Evolutionary conservation across 2,113 vertebrate species (phyloP).

Genomic region (Leucosticte australis): DNA sequence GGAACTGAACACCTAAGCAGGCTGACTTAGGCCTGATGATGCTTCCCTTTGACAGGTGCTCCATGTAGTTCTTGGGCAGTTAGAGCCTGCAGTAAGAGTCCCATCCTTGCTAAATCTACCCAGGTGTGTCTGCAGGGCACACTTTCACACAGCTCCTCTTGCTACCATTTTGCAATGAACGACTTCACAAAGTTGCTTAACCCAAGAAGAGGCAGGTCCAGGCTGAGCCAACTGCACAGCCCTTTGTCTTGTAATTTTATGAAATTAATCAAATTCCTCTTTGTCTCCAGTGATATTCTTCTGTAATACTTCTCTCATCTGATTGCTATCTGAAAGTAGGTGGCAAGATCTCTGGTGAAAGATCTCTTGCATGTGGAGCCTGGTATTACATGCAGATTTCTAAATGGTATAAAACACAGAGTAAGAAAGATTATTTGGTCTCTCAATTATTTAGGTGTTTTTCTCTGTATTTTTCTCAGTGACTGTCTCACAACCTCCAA

Average conservation of each 20-base stretch:
- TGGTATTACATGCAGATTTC: not conserved
- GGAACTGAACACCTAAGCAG: not conserved
- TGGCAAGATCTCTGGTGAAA: not conserved
- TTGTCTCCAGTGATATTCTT: not conserved
- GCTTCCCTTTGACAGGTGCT: not conserved
- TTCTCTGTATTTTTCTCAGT: not conserved
- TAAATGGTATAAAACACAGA: not conserved
- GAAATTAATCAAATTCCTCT: not conserved
- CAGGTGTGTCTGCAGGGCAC: not conserved
- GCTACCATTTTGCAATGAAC: not conserved
- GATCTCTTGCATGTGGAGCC: not conserved
- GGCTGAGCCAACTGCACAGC: fast-evolving
- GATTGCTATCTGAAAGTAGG: not conserved
- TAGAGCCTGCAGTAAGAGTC: not conserved
- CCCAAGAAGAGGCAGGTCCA: not conserved
- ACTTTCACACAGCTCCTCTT: not conserved
- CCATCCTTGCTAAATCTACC: not conserved
- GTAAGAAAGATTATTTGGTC: not conserved
- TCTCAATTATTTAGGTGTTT: not conserved
- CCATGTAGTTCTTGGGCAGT: not conserved
- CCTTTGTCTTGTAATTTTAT: not conserved
- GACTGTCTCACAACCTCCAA: not conserved
- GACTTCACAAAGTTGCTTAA: fast-evolving
- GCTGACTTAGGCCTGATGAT: not conserved
- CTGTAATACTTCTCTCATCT: not conserved